Base-by-base conservation (phyloP, 2,113 vertebrate species). In the Dromas ardeola region DNA sequence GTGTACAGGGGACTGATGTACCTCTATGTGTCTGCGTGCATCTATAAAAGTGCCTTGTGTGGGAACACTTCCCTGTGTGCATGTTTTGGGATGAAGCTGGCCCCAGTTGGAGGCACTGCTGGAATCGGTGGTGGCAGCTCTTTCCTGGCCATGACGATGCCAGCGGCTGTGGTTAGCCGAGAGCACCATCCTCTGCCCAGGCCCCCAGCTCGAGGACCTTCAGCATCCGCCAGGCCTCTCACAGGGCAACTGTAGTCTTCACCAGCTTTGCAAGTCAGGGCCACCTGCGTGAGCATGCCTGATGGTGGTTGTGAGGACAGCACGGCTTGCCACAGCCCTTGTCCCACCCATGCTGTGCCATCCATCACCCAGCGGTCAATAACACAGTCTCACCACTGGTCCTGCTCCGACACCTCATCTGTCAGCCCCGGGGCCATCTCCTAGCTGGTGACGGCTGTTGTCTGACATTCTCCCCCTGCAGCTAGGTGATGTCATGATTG, bases 271-370 rank as follows among this genome's bases (percentile, higher is more conserved):
- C 21, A 11, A 59, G 58, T 19, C 67, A 20, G 52, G 21, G 16
- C 21, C 10, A 3, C 20, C 34, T 1, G 4, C 3, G 0, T 13
- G 20, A 36, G 20, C 0, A 0, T 38, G 27, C 12, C 69, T 63
- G 49, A 7, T 4, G 11, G 43, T 22, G 63, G 18, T 2, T 9
- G 32, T 4, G 2, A 15, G 53, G 58, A 26, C 3, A 7, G 40
- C 50, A 61, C 43, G 32, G 25, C 14, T n/a, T 36, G 29, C 3
- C 1, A 7, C 10, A 2, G 32, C 26, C 40, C 40, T 55, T 1
- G 1, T 50, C 53, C 32, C 34, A 10, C 10, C 3, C 21, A 42
- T n/a, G 22, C 74, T 45, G 36, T 8, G 2, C n/a, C 26, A 22
- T 40, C 52, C 4, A 2, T 76, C 91, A 63, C 34, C 52, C 71